These are phyloP conservation scores for Acanthococcus lagerstroemiae DNA, from an alignment of 2,888 invertebrate species.

Conservation along the genomic window DNA sequence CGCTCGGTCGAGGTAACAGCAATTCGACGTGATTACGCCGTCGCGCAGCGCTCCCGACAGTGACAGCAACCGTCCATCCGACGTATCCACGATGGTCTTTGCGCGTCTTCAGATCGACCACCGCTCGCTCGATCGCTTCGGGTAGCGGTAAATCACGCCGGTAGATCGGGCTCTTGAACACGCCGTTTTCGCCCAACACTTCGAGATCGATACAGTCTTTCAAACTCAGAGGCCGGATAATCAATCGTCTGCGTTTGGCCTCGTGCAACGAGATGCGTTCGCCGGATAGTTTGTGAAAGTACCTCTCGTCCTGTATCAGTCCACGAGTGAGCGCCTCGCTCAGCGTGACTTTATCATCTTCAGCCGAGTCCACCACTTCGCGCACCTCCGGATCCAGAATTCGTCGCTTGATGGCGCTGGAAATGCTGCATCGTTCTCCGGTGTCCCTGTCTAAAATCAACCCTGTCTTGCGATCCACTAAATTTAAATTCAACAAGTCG, in stretches of 20 bases:
- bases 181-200: constrained; percentile 63
- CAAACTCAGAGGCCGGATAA: constrained; percentile 83
- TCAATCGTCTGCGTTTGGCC: constrained; percentile 68
- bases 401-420: constrained; percentile 68
- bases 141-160: constrained; percentile 64
- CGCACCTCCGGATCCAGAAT: constrained; percentile 66
- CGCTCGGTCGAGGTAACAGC: constrained; percentile 63
- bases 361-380: constrained; percentile 75
- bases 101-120: constrained; percentile 70
- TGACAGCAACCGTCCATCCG: constrained; percentile 67
- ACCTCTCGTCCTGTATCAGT: constrained; percentile 70
- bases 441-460: constrained; percentile 79
- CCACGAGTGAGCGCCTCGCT: constrained; percentile 67
- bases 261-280: constrained; percentile 69
- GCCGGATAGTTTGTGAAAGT: constrained; percentile 59
- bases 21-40: constrained; percentile 66
- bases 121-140: constrained; percentile 76
- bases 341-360: constrained; percentile 69
- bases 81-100: constrained; percentile 76
- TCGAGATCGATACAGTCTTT: constrained; percentile 72
- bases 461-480: constrained; percentile 60
- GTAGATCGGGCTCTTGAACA: constrained; percentile 71
- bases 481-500: constrained; percentile 12
- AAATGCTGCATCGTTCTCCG: constrained; percentile 68
- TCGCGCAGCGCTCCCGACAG: constrained; percentile 72